These are phyloP conservation scores for Lasioglossum morio DNA, from an alignment of 2,888 invertebrate species.

Conservation along the genomic window DNA sequence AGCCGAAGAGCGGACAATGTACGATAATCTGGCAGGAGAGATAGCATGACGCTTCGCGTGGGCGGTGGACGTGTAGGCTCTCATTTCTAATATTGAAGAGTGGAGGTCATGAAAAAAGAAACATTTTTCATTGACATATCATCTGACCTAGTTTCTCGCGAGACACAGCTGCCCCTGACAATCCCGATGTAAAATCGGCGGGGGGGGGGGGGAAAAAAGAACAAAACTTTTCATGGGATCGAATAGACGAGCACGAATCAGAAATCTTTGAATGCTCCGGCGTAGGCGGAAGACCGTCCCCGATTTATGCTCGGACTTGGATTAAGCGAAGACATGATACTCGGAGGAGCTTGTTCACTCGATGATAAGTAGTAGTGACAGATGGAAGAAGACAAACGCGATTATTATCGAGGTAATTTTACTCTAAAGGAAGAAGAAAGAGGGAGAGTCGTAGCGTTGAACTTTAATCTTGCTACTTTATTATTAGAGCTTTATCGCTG, in stretches of 20 bases:
- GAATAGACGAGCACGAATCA: not conserved
- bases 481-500: not conserved
- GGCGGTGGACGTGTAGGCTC: not conserved
- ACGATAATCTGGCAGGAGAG: not conserved
- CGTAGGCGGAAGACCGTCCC: conserved; percentile 1
- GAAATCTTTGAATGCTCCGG: not conserved
- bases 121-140: conserved; percentile 5
- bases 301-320: not conserved
- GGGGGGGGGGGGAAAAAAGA: not conserved
- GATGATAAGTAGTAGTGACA: not conserved
- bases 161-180: not conserved
- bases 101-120: not conserved
- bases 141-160: not conserved
- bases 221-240: not conserved
- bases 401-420: not conserved
- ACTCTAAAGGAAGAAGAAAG: not conserved
- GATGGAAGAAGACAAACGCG: not conserved
- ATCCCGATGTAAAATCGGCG: not conserved
- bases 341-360: not conserved
- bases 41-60: not conserved
- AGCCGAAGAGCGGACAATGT: conserved; percentile 4
- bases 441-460: no score
- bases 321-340: not conserved
- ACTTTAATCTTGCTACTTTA: not conserved
- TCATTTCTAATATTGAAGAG: conserved; percentile 11